These are phyloP conservation scores for Nothocercus julius DNA, from an alignment of 2,113 vertebrate genomes.

Conservation along the genomic window DNA sequence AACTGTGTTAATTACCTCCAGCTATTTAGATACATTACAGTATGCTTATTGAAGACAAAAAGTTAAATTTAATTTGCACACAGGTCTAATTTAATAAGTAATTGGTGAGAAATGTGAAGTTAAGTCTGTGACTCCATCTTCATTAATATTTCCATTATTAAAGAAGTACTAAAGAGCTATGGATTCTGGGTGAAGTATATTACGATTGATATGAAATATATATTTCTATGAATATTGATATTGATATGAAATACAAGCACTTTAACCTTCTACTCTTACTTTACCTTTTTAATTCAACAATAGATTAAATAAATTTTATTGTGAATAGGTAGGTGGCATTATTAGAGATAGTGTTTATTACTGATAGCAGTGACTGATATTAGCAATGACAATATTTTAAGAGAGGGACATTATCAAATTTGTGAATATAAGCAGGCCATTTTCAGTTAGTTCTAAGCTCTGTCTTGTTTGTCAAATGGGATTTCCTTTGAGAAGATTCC, in stretches of 20 bases:
- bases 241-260: not conserved
- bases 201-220: too few relatives aligned
- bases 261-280: not conserved
- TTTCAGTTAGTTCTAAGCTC: not conserved
- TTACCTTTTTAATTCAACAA: not conserved
- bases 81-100: not conserved
- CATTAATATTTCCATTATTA: not conserved
- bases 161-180: not conserved
- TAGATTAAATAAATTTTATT: not conserved
- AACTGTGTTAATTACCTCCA: not conserved
- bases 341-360: not conserved
- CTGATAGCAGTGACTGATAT: not conserved
- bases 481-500: conserved; percentile 34
- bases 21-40: not conserved
- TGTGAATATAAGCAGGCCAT: not conserved
- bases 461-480: not conserved
- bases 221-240: too few relatives aligned
- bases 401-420: not conserved
- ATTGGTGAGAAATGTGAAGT: not conserved
- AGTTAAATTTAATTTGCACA: not conserved
- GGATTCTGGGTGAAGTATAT: not conserved
- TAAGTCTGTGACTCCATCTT: not conserved
- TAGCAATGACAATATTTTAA: too few relatives aligned
- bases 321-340: not conserved
- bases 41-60: not conserved